A percentile compares a stretch with the other conserved stretches of the same genome.
Conservation (phyloP, 2,113 vertebrate species). For the Myotis lucifugus region DNA sequence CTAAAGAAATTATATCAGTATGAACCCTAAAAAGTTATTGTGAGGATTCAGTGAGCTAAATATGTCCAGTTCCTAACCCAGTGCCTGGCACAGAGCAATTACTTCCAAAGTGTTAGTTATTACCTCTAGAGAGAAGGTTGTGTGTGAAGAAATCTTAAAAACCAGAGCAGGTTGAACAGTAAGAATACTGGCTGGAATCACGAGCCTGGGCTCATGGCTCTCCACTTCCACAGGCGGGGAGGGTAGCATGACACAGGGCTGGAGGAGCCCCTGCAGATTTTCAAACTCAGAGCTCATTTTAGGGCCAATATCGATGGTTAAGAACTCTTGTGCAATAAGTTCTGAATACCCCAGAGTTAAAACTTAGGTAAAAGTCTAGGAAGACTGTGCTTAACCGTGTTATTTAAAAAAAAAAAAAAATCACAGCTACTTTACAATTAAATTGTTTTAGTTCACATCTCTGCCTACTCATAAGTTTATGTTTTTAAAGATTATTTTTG, state of each 20-base stretch:
- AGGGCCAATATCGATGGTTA: background rate
- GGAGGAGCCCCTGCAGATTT: background rate
- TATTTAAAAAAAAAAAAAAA: no score
- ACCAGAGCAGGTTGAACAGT: background rate
- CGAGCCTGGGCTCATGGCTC: no score
- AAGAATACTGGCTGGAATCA: background rate
- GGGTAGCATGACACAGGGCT: background rate
- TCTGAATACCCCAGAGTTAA: background rate
- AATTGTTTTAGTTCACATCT: background rate
- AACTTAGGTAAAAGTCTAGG: background rate
- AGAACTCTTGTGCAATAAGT: background rate
- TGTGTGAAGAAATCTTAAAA: background rate
- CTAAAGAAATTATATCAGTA: background rate
- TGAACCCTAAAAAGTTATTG: no score
- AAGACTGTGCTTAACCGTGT: background rate
- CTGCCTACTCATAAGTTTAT: background rate
- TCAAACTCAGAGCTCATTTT: background rate
- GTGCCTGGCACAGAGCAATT: background rate
- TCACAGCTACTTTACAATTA: background rate
- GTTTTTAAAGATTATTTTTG: slow-evolving; percentile 12
- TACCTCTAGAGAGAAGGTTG: background rate
- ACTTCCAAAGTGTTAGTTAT: no score
- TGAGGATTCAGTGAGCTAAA: background rate
- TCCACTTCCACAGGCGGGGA: rapidly evolving
- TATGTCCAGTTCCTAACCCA: background rate